phyloP scores from a whole-genome alignment of 1,140 invertebrate species.

The Caenorhabditis briggsae region DNA sequence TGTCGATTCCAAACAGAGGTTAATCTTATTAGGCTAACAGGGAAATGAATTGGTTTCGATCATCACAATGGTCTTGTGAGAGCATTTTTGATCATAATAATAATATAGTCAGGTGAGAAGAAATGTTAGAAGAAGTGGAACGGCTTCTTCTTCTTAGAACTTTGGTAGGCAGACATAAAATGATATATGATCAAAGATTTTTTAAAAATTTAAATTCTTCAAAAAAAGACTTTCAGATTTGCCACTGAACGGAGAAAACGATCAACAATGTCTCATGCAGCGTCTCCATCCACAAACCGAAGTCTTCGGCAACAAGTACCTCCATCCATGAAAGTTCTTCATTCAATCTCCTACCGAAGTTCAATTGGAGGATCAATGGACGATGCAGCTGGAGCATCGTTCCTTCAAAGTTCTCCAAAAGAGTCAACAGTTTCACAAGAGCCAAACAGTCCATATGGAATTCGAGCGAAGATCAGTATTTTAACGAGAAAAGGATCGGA shows the following conservation, averaged over 20 bases:
- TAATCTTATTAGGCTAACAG: conserved; percentile 16
- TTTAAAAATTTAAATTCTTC: background rate
- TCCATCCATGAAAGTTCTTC: conserved; percentile 59
- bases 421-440: conserved; percentile 37
- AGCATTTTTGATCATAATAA: background rate
- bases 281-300: conserved; percentile 60
- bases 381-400: conserved; percentile 49
- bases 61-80: background rate
- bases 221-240: conserved; percentile 49
- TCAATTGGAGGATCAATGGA: conserved; percentile 59
- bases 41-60: conserved; percentile 7
- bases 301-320: conserved; percentile 63
- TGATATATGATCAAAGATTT: background rate
- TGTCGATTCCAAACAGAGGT: background rate
- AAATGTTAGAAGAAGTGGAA: background rate
- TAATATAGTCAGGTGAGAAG: conserved; percentile 4
- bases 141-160: conserved; percentile 35
- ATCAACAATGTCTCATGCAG: conserved; percentile 62
- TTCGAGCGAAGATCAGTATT: conserved; percentile 43
- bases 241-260: conserved; percentile 63
- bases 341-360: conserved; percentile 64
- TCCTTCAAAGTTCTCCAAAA: conserved; percentile 33
- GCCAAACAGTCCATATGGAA: conserved; percentile 42
- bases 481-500: conserved; percentile 28
- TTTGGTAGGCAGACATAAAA: background rate